Percentiles rank a stretch among this genome's conserved stretches.
phyloP scores from a whole-genome alignment of 2,113 vertebrate species.

The Petromus typicus region DNA sequence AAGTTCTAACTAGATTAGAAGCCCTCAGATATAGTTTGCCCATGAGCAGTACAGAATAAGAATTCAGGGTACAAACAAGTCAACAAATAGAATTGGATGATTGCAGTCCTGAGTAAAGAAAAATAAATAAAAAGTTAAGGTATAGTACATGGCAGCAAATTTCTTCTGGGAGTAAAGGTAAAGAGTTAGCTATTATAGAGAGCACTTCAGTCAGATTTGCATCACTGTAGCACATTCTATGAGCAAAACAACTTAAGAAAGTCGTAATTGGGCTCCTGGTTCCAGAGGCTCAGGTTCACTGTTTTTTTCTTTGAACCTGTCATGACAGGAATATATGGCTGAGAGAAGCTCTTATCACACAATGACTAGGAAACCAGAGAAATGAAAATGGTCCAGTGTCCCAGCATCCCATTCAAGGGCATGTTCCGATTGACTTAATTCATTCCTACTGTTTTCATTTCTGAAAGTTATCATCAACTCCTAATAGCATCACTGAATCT shows the following conservation, averaged over 20 bases:
- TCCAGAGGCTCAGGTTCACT: neutral
- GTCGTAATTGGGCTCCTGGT: neutral
- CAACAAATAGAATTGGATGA: neutral
- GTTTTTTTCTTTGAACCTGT: neutral
- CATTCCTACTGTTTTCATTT: neutral
- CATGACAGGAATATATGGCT: neutral
- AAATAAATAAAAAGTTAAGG: neutral
- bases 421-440: neutral
- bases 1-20: neutral
- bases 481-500: neutral
- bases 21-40: neutral
- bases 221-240: too few species aligned
- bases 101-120: neutral
- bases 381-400: neutral
- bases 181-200: neutral
- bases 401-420: neutral
- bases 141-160: neutral
- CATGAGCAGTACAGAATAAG: neutral
- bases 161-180: neutral
- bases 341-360: neutral
- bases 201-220: neutral
- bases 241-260: neutral
- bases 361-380: neutral
- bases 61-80: neutral
- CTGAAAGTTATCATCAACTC: neutral